Evolutionary conservation across 2,113 vertebrate species (phyloP).

Genomic region (Equus quagga): DNA sequence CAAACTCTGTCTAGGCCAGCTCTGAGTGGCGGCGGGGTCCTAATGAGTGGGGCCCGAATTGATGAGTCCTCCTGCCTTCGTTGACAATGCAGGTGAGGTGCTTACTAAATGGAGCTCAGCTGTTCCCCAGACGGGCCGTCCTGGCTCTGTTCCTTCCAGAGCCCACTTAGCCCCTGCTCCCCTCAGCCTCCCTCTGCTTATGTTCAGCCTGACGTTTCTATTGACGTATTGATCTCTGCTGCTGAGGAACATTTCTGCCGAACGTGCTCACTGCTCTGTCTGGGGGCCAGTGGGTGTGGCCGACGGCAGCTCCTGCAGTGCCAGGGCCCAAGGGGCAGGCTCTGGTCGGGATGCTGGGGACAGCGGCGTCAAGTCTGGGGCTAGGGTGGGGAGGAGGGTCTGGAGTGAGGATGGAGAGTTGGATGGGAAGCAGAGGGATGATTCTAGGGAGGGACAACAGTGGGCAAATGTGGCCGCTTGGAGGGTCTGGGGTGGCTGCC

Average conservation of each 20-base stretch:
- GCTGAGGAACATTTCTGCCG: neutral
- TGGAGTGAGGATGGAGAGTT: neutral
- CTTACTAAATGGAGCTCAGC: neutral
- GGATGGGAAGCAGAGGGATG: neutral
- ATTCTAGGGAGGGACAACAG: neutral
- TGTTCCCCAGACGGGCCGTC: neutral
- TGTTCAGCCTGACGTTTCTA: neutral
- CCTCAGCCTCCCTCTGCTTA: neutral
- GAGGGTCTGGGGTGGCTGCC: neutral
- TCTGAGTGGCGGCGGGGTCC: neutral
- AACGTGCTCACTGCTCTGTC: neutral
- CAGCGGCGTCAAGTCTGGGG: neutral
- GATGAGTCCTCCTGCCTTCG: rapidly evolving
- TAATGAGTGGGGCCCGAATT: neutral
- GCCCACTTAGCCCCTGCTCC: neutral
- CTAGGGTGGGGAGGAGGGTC: neutral
- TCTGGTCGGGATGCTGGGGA: too few relatives aligned
- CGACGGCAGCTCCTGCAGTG: neutral
- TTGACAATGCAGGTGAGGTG: neutral
- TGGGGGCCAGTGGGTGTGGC: neutral
- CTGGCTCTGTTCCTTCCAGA: neutral
- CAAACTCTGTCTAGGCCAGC: neutral
- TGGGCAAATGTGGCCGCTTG: neutral
- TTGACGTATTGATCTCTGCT: constrained; percentile 7
- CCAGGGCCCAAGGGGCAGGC: neutral